Evolutionary conservation across 2,888 invertebrate genomes (phyloP), one percentile per base, ranked within the genome.

Genomic region (Halictus quadricinctus): DNA sequence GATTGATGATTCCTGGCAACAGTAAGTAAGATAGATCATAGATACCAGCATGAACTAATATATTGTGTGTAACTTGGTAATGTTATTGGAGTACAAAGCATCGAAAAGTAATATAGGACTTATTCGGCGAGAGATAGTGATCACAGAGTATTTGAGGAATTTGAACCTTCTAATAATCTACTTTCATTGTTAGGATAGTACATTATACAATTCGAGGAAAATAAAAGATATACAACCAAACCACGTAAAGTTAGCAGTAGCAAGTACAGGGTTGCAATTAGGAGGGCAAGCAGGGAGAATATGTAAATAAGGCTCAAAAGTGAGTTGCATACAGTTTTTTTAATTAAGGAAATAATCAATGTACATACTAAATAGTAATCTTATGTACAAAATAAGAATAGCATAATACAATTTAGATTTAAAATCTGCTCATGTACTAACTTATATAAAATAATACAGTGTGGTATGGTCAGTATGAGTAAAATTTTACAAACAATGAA

Each of bases 341-440:
- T 94, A 94, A 94, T 94, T 90, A 90, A 93, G 91, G 92, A 94
- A 92, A 92, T 89, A 91, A 91, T 91, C 88, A 90, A 91, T 91
- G 92, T 93, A 94, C 94, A 94, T 93, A 92, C 92, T 90, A 93
- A 94, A 93, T 92, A 93, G 94, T 93, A 93, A 91, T 91, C 81
- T 87, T 91, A 92, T 94, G 92, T 94, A 94, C 93, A 94, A 93
- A 92, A 88, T 92, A 93, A 91, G 92, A 91, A 90, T 89, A 89
- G 88, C 90, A 88, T 90, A 91, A 91, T 92, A 92, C 92, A 90
- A 89, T 91, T 87, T 91, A 90, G 87, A 85, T 88, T 88, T 92
- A 91, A 90, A 84, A 88, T 89, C 87, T 86, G 88, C 86, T 89
- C 84, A 83, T 89, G 88, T 88, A 86, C 88, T 89, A 91, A 90